Conservation (phyloP, 2,888 invertebrate genomes). For the Fragum sueziense region DNA sequence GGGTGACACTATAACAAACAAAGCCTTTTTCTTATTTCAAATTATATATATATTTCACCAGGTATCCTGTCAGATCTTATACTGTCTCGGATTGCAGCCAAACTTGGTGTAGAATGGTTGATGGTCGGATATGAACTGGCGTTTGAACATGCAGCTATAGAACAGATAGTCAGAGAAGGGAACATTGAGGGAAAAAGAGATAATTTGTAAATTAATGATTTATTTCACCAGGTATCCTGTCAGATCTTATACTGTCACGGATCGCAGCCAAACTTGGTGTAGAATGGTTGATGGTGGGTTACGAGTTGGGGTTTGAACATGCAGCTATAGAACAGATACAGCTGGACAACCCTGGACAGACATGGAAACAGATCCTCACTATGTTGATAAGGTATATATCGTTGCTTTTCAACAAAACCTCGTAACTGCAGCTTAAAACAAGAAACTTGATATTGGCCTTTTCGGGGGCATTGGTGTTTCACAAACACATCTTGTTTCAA, state of each 20-base stretch:
- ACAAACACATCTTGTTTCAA: too few relatives aligned
- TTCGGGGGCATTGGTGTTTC: too few relatives aligned
- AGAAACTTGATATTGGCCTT: too few relatives aligned
- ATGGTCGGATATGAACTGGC: slow-evolving; percentile 79
- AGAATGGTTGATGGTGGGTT: slow-evolving; percentile 82
- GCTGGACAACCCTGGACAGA: slow-evolving; percentile 68
- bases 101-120: slow-evolving; percentile 82
- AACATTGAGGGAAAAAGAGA: too few relatives aligned
- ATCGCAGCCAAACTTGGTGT: slow-evolving; percentile 69
- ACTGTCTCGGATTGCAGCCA: slow-evolving; percentile 67
- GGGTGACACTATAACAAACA: too few relatives aligned
- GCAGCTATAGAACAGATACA: slow-evolving; percentile 82
- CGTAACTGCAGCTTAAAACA: too few relatives aligned
- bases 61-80: slow-evolving; percentile 71
- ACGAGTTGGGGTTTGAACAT: slow-evolving; percentile 81
- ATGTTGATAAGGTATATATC: slow-evolving; percentile 9
- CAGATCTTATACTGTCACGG: slow-evolving; percentile 68
- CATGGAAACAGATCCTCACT: neutral
- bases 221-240: slow-evolving; percentile 61
- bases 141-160: slow-evolving; percentile 81
- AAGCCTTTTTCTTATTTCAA: too few relatives aligned
- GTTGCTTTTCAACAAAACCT: too few relatives aligned
- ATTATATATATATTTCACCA: too few relatives aligned
- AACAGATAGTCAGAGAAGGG: too few relatives aligned
- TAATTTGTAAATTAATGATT: too few relatives aligned